Evolutionary conservation across 1,140 invertebrate species (phyloP).

Genomic region (Asobara japonica): DNA sequence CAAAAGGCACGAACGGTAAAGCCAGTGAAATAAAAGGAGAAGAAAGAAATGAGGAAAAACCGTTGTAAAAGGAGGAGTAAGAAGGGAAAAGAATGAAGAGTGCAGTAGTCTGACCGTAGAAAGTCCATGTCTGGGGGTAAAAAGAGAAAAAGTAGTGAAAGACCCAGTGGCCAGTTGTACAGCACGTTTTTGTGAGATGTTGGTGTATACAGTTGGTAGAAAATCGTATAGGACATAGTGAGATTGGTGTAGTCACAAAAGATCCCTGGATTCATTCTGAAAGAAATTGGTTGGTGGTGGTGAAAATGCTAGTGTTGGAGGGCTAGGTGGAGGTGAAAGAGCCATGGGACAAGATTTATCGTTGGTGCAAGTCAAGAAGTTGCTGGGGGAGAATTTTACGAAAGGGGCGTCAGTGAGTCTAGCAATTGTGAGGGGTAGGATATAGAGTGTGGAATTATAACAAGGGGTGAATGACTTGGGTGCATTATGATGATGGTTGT

Average conservation of each 20-base stretch:
- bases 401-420: neutral
- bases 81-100: neutral
- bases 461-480: neutral
- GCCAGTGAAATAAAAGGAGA: neutral
- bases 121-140: neutral
- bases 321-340: slow-evolving; percentile 3
- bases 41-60: neutral
- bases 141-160: neutral
- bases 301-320: neutral
- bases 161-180: neutral
- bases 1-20: neutral
- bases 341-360: neutral
- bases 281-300: slow-evolving; percentile 1
- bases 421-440: neutral
- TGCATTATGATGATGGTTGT: too few species aligned
- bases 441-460: neutral
- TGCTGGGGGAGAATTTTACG: neutral
- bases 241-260: neutral
- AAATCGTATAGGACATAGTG: slow-evolving; percentile 6
- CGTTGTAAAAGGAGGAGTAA: neutral
- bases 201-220: neutral
- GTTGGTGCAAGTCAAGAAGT: slow-evolving; percentile 2
- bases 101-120: slow-evolving; percentile 1
- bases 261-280: neutral
- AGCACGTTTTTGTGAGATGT: neutral